These are phyloP conservation scores for Chrysoperla carnea DNA, from an alignment of 1,140 invertebrate species.

Conservation along the genomic window DNA sequence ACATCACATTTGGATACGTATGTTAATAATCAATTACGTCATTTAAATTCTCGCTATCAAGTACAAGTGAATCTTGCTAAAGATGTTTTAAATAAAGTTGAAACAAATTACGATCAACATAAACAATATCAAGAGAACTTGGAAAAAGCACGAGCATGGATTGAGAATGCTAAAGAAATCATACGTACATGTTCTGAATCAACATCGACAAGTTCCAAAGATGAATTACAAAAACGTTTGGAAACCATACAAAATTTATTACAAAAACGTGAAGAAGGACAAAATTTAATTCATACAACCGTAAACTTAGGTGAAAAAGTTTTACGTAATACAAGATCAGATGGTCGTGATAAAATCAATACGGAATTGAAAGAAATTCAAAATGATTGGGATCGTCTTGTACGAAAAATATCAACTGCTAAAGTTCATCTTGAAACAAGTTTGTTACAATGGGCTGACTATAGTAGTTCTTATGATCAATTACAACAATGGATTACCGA, in stretches of 20 bases:
- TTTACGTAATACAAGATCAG: conserved; percentile 66
- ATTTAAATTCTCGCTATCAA: conserved; percentile 82
- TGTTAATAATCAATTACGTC: conserved; percentile 76
- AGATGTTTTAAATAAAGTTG: conserved; percentile 83
- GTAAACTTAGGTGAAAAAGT: conserved; percentile 89
- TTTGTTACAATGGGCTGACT: conserved; percentile 88
- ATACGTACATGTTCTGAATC: conserved; percentile 64
- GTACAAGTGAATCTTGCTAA: conserved; percentile 79
- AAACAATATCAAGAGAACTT: conserved; percentile 65
- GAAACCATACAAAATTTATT: conserved; percentile 68
- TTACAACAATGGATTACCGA: conserved; percentile 91
- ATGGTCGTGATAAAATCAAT: conserved; percentile 77
- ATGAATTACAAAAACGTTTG: conserved; percentile 65
- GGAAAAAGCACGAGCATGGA: conserved; percentile 69
- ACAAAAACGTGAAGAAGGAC: conserved; percentile 74
- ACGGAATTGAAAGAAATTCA: conserved; percentile 78
- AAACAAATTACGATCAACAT: conserved; percentile 79
- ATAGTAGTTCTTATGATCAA: conserved; percentile 78
- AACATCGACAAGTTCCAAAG: conserved; percentile 60
- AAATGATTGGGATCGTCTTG: conserved; percentile 80
- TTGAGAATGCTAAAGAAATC: conserved; percentile 69
- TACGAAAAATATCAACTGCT: conserved; percentile 80
- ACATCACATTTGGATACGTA: conserved; percentile 78
- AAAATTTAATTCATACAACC: conserved; percentile 73
- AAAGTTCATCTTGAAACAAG: conserved; percentile 86